Base-by-base conservation (phyloP, 2,888 invertebrate genomes). In the Cheilosia grossa region DNA sequence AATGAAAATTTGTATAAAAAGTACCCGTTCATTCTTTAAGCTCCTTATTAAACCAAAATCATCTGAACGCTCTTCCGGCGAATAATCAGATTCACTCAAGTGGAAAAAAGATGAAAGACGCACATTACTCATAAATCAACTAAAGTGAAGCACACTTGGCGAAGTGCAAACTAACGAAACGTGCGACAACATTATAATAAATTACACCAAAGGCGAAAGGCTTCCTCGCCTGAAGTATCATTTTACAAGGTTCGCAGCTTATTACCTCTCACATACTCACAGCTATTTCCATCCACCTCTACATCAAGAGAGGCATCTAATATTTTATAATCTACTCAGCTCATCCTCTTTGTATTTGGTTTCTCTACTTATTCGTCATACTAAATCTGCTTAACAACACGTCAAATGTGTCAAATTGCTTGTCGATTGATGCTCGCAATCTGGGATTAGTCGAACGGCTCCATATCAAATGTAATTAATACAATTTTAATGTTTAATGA, bases 91-190 rank as follows among this genome's bases (percentile, higher is more conserved):
- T 44, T 40, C 24, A 58, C 7, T 0, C 4, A 40, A 44, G 42
- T 7, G 24, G 24, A 44, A 44, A 24, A 24, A 44, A 59, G 27
- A 27, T 40, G 58, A 42, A 42, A 21, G n/a, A 7, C 42, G 1
- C n/a, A 59, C n/a, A 59, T 59, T 27, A 59, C 42, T 59, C 59
- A 59, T 27, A 59, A 59, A 17, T n/a, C 24, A 42, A 24, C 42
- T 59, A 44, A n/a, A 17, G 27, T 44, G n/a, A 27, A 51, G 15
- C 13, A 21, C 27, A 15, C 24, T 17, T 15, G 10, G 4, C 33
- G n/a, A 17, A 54, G 54, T 54, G 17, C 33, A 49, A 63, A 63
- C 33, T 30, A 30, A 30, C 19, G 15, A 33, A 47, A 47, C 30
- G 19, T 47, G 30, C 7, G 47, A 19, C 63, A 17, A 17, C 42